Base-by-base conservation (phyloP, 2,888 invertebrate genomes). In the Agrochola macilenta region DNA sequence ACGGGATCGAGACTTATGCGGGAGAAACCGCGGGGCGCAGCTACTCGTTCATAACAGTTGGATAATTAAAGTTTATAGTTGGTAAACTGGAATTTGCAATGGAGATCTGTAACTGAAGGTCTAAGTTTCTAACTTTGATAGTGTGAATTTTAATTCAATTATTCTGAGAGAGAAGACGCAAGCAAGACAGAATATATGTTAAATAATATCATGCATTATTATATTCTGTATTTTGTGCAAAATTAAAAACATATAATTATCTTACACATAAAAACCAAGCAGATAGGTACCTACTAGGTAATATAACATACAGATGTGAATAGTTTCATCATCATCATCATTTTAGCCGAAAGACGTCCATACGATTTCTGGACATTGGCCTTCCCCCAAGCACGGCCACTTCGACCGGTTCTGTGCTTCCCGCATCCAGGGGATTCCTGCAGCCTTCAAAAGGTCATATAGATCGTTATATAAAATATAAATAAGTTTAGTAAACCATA, bases 11-110 rank as follows among this genome's bases (percentile, higher is more conserved):
- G 46, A 46, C 46, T 4, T 46, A 46, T 46, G 46, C 4, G 14
- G 14, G 14, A 14, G 14, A 46, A 46, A 46, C 46, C 46, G 14
- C 46, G 0, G 46, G 46, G 0, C 5, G 46, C 46, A 12, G 46
- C 46, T 14, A 46, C 14, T 46, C 54, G 14, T 14, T 14, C 60
- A 23, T 69, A 69, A 63, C 77, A 68, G 57, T 72, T 76, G 49
- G 11, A 17, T 81, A 82, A 68, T 80, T 74, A 71, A 71, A 74
- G 52, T 81, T 74, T 66, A 39, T 69, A 69, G 52, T 80, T 72
- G 17, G 8, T 17, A 17, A 64, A 77, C 58, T 79, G 20, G 23
- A 79, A 79, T 81, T 81, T 79, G 69, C 80, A 84, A 65, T 79
- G 71, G 69, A 79, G 39, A 84, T 81, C 54, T 81, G 57, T 69